Evolutionary conservation across 2,888 invertebrate genomes (phyloP).

Genomic region (Cistogaster globosa): DNA sequence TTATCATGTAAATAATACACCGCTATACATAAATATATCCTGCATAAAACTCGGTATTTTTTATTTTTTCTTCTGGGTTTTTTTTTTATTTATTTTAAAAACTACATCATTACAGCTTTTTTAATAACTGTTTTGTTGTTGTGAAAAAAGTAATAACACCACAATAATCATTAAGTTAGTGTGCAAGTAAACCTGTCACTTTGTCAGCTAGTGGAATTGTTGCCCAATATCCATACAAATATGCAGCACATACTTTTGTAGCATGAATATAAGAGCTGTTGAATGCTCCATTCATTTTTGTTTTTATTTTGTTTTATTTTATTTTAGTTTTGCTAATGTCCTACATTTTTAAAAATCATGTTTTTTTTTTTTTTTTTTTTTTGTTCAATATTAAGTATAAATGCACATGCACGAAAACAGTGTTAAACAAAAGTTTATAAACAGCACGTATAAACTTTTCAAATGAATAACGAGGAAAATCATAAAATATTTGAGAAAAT

Average conservation of each 20-base stretch:
- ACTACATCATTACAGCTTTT: slow-evolving; percentile 45
- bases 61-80: background rate
- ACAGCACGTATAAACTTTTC: background rate
- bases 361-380: slow-evolving; percentile 43
- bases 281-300: slow-evolving; percentile 50
- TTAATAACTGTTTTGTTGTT: slow-evolving; percentile 38
- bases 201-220: slow-evolving; percentile 57
- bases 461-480: background rate
- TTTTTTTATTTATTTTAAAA: slow-evolving; percentile 35
- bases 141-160: slow-evolving; percentile 46
- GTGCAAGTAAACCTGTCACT: slow-evolving; percentile 53
- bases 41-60: slow-evolving; percentile 7
- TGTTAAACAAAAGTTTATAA: slow-evolving; percentile 4
- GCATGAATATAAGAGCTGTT: slow-evolving; percentile 45
- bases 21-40: background rate
- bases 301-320: slow-evolving; percentile 33
- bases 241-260: background rate
- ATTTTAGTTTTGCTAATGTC: slow-evolving; percentile 55
- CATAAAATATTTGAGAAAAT: too few relatives aligned
- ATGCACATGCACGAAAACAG: slow-evolving; percentile 34
- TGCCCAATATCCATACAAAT: slow-evolving; percentile 24
- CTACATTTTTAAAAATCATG: slow-evolving; percentile 62
- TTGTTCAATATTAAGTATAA: slow-evolving; percentile 57
- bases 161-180: slow-evolving; percentile 57
- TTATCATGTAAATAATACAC: slow-evolving; percentile 39